Base-by-base conservation (phyloP, 2,888 invertebrate genomes). In the Oscheius sp. region DNA sequence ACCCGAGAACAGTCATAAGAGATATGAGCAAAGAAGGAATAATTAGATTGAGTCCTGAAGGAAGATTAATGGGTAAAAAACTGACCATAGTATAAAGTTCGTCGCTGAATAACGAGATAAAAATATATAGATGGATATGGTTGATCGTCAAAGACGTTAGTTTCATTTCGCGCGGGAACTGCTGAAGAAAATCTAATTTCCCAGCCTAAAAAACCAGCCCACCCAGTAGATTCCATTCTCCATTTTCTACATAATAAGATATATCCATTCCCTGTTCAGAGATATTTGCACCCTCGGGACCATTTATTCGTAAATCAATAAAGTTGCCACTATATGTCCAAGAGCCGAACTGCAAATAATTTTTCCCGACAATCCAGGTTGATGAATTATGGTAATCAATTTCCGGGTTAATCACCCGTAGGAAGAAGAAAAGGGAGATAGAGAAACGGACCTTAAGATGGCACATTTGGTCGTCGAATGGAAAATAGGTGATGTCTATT, bases 21-120 rank as follows among this genome's bases (percentile, higher is more conserved):
- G 96, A 95, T 87, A 98, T 96, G 88, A 97, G 91, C 86, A 97
- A 94, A 88, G 96, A 96, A 81, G 97, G 97, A 87, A 97, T 94
- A 89, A 97, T 96, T 87, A 97, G 91, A 90, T 98, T 98, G 91
- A 97, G 95, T 90, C 95, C 76, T 76, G 38, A 24, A 41, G 30
- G 20, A 22, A 3, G 14, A 4, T 41, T 41, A 28, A 24, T 22
- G 12, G 8, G 30, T 9, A 22, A 14, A 22, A n/a, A 44, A 32
- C 61, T 20, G 57, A 77, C 77, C 95, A 90, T 97, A 97, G 90
- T 96, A 97, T 82, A 97, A 91, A 71, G 96, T 96, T 87, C 96
- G 91, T 86, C 97, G 91, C 85, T 95, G 91, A 88, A 97, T 95
- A 88, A 93, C 92, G 86, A 97, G 94, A 86, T 92, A 92, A 89